Percentiles rank a stretch among this genome's conserved stretches.
Evolutionary conservation across 2,888 invertebrate genomes (phyloP).

Genomic region (Leptarthrus brevirostris): DNA sequence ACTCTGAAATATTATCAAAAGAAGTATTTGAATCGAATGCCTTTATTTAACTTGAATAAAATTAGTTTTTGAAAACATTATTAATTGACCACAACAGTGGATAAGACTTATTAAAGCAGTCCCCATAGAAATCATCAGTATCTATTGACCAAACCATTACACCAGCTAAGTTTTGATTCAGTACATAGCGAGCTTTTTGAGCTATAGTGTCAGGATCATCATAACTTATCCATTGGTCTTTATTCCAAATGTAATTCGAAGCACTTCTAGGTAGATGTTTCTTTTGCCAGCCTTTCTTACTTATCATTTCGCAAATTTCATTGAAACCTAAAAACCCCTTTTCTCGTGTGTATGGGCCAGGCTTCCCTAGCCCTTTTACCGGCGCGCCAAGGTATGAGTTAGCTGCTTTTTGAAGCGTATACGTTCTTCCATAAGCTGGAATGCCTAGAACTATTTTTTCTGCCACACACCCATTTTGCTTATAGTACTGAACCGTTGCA

Average conservation of each 20-base stretch:
- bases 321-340: constrained; percentile 58
- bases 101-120: constrained; percentile 61
- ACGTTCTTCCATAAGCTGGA: constrained; percentile 66
- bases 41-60: too few species aligned
- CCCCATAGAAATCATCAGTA: constrained; percentile 68
- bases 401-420: constrained; percentile 60
- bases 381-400: too few species aligned
- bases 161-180: constrained; percentile 66
- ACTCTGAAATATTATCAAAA: too few species aligned
- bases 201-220: constrained; percentile 63
- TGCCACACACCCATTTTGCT: constrained; percentile 61
- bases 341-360: constrained; percentile 58
- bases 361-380: constrained; percentile 56
- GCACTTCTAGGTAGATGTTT: constrained; percentile 58
- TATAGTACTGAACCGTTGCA: constrained; percentile 63
- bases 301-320: constrained; percentile 57
- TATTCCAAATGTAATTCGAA: constrained; percentile 63
- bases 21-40: too few species aligned
- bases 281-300: constrained; percentile 59
- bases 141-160: constrained; percentile 70
- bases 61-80: too few species aligned
- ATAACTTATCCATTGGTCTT: constrained; percentile 66
- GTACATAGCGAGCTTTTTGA: constrained; percentile 63
- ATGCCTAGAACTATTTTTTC: constrained; percentile 67
- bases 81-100: constrained; percentile 64